A percentile compares a stretch with the other conserved stretches of the same genome.
Conservation (phyloP, 2,797 vertebrate genomes). For the Chiroxiphia lanceolata region DNA sequence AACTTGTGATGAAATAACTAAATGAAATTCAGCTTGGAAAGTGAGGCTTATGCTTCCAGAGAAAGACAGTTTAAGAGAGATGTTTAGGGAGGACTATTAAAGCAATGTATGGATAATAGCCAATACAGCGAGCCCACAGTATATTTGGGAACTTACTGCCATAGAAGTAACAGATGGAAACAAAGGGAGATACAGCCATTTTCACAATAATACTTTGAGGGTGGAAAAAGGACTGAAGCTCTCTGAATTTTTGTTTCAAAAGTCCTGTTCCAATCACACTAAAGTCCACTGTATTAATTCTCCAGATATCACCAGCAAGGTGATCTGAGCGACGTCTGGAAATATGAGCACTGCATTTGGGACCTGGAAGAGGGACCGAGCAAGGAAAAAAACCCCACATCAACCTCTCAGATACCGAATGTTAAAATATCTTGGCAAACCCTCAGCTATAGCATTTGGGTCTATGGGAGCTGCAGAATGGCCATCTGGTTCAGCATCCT, state of each 20-base stretch:
- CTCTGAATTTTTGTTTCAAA: background rate
- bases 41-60: background rate
- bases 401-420: background rate
- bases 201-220: background rate
- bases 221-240: accelerated
- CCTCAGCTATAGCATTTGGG: background rate
- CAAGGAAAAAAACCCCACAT: background rate
- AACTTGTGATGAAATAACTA: background rate
- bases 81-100: background rate
- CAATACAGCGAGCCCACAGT: background rate
- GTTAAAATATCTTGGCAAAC: background rate
- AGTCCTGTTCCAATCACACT: background rate
- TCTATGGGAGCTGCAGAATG: background rate
- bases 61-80: background rate
- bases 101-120: background rate
- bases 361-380: background rate
- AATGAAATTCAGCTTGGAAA: background rate
- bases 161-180: background rate
- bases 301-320: background rate
- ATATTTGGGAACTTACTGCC: background rate
- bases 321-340: background rate
- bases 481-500: constrained; percentile 11
- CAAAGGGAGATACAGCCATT: background rate
- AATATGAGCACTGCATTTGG: background rate
- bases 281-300: background rate